phyloP scores from a whole-genome alignment of 2,113 vertebrate genomes.

The Litocranius walleri region DNA sequence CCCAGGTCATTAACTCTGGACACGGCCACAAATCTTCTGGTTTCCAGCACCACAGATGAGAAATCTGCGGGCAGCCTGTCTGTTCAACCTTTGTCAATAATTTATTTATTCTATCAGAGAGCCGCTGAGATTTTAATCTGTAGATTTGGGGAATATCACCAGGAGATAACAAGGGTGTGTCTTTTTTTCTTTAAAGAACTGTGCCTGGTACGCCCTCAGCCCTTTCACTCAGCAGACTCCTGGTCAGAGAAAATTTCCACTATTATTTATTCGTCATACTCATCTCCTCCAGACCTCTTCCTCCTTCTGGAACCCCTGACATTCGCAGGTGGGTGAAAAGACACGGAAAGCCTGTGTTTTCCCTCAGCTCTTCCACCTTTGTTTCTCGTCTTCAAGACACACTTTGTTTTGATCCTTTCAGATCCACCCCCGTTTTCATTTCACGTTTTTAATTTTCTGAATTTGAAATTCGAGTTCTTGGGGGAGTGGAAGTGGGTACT shows the following conservation, averaged over 20 bases:
- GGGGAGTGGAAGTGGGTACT: rapidly evolving
- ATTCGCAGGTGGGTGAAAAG: background rate
- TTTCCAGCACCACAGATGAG: background rate
- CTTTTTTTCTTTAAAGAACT: background rate
- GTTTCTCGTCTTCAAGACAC: background rate
- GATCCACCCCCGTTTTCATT: background rate
- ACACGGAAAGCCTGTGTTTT: no score
- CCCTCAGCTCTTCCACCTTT: background rate
- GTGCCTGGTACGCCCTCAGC: background rate
- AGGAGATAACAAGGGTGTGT: background rate
- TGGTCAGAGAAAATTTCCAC: background rate
- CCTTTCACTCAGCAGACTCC: background rate
- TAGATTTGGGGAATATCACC: background rate
- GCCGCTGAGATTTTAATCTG: background rate
- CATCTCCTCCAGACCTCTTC: background rate
- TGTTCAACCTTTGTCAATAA: background rate
- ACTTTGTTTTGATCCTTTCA: background rate
- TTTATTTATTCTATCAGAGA: background rate
- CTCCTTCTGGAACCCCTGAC: background rate
- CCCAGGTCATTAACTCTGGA: background rate
- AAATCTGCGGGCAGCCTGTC: background rate
- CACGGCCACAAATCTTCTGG: no score
- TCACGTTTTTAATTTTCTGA: background rate
- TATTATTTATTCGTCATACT: background rate
- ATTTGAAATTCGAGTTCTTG: background rate